Conservation (phyloP, 2,113 vertebrate genomes). For the Origma solitaria region DNA sequence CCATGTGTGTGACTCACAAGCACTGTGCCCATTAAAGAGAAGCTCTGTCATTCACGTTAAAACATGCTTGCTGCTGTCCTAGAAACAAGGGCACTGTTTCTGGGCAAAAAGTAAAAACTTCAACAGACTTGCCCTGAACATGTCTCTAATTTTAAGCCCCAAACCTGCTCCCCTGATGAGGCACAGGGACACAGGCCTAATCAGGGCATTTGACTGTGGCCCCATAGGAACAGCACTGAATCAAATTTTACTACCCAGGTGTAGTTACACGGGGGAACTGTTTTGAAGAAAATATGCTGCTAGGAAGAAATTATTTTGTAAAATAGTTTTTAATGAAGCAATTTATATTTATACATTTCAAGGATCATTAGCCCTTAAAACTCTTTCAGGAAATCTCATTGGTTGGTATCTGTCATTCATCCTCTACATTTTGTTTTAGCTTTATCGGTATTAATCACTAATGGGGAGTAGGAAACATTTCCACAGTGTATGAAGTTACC, state of each 20-base stretch:
- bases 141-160: neutral
- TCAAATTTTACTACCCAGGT: slow-evolving; percentile 57
- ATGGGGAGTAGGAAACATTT: slow-evolving; percentile 14
- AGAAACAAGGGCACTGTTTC: neutral
- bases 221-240: neutral
- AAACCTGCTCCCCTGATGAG: neutral
- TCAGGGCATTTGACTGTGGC: neutral
- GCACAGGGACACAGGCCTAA: neutral
- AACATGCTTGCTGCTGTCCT: neutral
- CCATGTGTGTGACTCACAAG: slow-evolving; percentile 23
- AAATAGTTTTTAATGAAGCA: slow-evolving; percentile 66
- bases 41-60: neutral
- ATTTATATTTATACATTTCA: slow-evolving; percentile 60
- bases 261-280: slow-evolving; percentile 16
- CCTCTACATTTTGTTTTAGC: neutral
- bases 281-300: slow-evolving; percentile 27
- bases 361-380: slow-evolving; percentile 53
- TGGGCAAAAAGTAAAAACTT: neutral
- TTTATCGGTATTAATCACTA: slow-evolving; percentile 48
- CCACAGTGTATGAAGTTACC: slow-evolving; percentile 43
- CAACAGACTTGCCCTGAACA: neutral
- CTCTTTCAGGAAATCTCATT: slow-evolving; percentile 46
- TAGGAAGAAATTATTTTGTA: slow-evolving; percentile 51
- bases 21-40: neutral
- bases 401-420: slow-evolving; percentile 44